These are phyloP conservation scores for Petrolisthes manimaculis DNA, from an alignment of 2,888 invertebrate species.

Conservation along the genomic window DNA sequence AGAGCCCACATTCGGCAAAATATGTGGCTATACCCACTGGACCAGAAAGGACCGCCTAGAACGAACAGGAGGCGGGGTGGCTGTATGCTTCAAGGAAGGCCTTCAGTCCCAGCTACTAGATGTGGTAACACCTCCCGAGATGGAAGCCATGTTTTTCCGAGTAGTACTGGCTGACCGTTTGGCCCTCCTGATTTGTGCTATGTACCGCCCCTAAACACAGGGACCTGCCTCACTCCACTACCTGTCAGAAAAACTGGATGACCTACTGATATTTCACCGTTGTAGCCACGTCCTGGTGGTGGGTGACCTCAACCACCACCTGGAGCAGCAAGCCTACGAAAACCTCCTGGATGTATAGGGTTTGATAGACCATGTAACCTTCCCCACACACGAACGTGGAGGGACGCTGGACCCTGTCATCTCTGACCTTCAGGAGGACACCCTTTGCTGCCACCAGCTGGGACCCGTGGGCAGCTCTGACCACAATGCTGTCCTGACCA, in stretches of 20 bases:
- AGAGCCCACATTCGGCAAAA: background rate
- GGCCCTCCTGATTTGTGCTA: background rate
- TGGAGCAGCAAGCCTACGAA: constrained; percentile 12
- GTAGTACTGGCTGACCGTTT: background rate
- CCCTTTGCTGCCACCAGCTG: background rate
- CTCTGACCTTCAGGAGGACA: background rate
- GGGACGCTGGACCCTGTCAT: constrained; percentile 1
- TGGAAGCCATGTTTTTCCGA: background rate
- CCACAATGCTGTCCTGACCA: constrained; percentile 10
- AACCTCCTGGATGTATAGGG: constrained; percentile 6
- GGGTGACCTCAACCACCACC: constrained; percentile 8
- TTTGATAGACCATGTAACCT: background rate
- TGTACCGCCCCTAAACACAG: background rate
- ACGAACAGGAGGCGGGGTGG: background rate
- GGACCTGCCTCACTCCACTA: background rate
- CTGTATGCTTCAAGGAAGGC: background rate
- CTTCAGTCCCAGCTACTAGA: background rate
- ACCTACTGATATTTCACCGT: background rate
- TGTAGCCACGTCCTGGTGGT: background rate
- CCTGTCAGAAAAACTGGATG: background rate
- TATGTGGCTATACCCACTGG: background rate
- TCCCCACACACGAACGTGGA: background rate
- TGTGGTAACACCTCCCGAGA: background rate
- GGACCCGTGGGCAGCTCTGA: background rate
- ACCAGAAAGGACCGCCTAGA: background rate